These are phyloP conservation scores for Dendronephthya gigantea DNA, from an alignment of 64 coral and sea anemone genomes.

Conservation along the genomic window DNA sequence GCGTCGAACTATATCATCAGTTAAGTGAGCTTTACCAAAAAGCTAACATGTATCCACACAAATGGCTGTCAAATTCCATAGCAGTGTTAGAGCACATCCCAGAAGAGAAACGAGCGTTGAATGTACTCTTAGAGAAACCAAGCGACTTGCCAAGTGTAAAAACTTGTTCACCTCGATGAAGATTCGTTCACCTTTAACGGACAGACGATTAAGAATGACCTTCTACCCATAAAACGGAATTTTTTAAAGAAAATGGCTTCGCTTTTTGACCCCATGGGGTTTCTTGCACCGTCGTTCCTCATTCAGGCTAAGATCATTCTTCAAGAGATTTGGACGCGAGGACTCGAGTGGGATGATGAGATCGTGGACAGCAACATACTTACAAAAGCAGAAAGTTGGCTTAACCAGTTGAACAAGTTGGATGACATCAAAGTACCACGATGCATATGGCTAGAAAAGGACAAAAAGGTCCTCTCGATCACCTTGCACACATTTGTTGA, in stretches of 20 bases:
- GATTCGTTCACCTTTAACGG: no score
- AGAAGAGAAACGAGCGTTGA: not conserved
- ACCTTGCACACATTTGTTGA: not conserved
- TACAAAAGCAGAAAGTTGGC: not conserved
- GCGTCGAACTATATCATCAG: not conserved
- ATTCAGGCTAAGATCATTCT: not conserved
- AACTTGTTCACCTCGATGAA: not conserved
- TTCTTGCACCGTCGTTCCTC: not conserved
- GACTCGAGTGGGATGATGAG: not conserved
- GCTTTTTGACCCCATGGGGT: not conserved
- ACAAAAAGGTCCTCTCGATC: not conserved
- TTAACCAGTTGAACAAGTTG: not conserved
- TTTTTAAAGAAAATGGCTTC: not conserved
- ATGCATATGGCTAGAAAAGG: not conserved
- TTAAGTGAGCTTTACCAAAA: not conserved
- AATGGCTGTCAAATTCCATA: not conserved
- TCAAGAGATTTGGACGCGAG: not conserved
- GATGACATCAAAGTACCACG: not conserved
- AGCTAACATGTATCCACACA: not conserved
- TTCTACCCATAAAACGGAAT: not conserved
- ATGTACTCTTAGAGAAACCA: not conserved
- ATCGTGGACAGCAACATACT: not conserved
- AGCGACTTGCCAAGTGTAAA: not conserved
- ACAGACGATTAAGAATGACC: not conserved
- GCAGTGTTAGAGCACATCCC: not conserved